These are phyloP conservation scores for Lophotis ruficrista DNA, from an alignment of 2,113 vertebrate genomes.

Conservation along the genomic window DNA sequence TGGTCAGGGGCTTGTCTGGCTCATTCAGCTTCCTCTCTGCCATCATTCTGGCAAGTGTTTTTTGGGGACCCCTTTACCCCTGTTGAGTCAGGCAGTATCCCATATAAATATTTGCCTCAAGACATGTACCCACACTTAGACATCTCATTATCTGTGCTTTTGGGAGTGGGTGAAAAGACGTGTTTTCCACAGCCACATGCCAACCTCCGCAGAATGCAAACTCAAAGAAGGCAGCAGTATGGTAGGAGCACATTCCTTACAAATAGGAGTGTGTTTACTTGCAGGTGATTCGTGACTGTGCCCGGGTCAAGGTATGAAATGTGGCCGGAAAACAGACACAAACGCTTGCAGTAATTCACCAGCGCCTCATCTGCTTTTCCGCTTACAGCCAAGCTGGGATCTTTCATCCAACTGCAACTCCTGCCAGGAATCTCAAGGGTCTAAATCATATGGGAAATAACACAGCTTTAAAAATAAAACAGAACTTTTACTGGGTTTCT, in stretches of 20 bases:
- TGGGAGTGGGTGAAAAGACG: background rate
- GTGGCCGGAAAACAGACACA: background rate
- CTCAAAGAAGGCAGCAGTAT: background rate
- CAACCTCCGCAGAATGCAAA: background rate
- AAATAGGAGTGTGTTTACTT: background rate
- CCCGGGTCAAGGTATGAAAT: background rate
- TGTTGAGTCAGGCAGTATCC: background rate
- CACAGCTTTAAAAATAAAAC: background rate
- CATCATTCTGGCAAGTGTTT: background rate
- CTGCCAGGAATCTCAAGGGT: background rate
- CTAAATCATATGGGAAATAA: background rate
- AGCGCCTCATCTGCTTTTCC: background rate
- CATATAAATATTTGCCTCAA: background rate
- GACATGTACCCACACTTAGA: background rate
- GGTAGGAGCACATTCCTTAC: background rate
- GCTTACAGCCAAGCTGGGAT: background rate
- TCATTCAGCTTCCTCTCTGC: background rate
- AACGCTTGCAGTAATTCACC: background rate
- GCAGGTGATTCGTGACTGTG: background rate
- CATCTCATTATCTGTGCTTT: background rate
- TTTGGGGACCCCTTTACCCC: background rate
- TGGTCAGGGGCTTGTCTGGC: background rate
- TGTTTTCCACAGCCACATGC: background rate
- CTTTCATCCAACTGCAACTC: background rate
- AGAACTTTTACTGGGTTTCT: background rate